Evolutionary conservation across 2,888 invertebrate genomes (phyloP).

Genomic region (Emmelina monodactyla): DNA sequence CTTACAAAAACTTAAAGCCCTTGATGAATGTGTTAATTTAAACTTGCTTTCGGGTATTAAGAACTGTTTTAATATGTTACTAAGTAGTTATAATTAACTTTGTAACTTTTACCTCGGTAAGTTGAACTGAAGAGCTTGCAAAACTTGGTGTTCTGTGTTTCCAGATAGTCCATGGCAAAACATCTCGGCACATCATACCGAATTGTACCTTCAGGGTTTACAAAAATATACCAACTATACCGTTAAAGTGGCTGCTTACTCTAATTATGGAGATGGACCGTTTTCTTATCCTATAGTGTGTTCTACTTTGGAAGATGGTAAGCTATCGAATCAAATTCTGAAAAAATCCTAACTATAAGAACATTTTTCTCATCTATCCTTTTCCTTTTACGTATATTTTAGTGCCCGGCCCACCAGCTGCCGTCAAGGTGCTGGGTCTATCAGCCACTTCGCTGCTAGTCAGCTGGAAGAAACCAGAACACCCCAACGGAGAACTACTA

Average conservation of each 20-base stretch:
- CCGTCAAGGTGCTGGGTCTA: constrained; percentile 81
- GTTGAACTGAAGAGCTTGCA: no score
- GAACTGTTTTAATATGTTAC: no score
- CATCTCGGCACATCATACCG: constrained; percentile 72
- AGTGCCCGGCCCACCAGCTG: constrained; percentile 86
- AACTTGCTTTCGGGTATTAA: no score
- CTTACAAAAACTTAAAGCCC: no score
- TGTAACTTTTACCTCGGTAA: no score
- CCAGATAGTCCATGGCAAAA: constrained; percentile 53
- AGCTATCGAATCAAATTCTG: constrained; percentile 14
- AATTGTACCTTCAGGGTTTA: constrained; percentile 78
- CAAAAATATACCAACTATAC: constrained; percentile 89
- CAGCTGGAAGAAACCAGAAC: constrained; percentile 83
- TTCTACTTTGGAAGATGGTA: constrained; percentile 85
- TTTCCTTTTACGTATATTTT: constrained; percentile 9
- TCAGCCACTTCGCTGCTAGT: constrained; percentile 82
- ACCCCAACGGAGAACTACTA: constrained; percentile 80
- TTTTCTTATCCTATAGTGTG: constrained; percentile 79
- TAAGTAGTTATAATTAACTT: no score
- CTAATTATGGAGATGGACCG: constrained; percentile 83
- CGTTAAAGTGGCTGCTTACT: constrained; percentile 83
- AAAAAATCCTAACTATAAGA: not conserved
- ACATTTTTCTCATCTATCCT: not conserved
- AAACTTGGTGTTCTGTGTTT: no score
- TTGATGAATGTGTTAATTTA: no score